Evolutionary conservation across 2,888 invertebrate genomes (phyloP), one percentile per base, ranked within the genome.

Genomic region (Aphelenchoides bicaudatus): DNA sequence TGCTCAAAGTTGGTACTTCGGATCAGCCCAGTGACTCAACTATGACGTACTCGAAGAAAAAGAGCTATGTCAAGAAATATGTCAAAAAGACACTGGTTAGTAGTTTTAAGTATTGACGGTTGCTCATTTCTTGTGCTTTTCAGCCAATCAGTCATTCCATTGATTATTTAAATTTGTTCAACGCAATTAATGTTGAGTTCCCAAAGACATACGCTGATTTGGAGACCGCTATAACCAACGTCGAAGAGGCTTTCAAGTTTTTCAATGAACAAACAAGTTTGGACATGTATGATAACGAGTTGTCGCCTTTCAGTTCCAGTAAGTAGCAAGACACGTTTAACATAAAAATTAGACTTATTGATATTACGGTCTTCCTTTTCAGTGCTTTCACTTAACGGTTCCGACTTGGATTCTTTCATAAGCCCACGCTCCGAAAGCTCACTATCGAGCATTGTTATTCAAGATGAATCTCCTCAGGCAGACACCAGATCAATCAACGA

Each of bases 141-240:
- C 61, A 72, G 62, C 71, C 73, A 6, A 62, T 73, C 39, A 69
- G 70, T 1, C 73, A 73, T 46, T 59, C 61, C 28, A 61, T 71
- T 49, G 73, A 72, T 6, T 62, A 65, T 50, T 66, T 66, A 58
- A 65, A 65, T 6, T 25, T 72, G 37, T 69, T 73, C 48, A 66
- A 62, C n/a, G 56, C 59, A 1, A 56, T 72, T n/a, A 65, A 71
- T n/a, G 62, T 72, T 28, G 63, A 64, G 3, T 60, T 66, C 1
- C 71, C 73, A 1, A 59, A 58, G 25, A 56, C 54, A 4, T 67
- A 62, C 52, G 52, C 55, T 1, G 70, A 71, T 27, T 66, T 72
- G 8, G 61, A 61, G 0, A 43, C 19, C 1, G 59, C 69, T 1
- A 43, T 71, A 28, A 61, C 57, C 25, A 57, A 63, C 61, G 68